A percentile compares a stretch with the other conserved stretches of the same genome.
Evolutionary conservation across 92 coral and sea anemone species (phyloP).

Genomic region (Micromussa lordhowensis): DNA sequence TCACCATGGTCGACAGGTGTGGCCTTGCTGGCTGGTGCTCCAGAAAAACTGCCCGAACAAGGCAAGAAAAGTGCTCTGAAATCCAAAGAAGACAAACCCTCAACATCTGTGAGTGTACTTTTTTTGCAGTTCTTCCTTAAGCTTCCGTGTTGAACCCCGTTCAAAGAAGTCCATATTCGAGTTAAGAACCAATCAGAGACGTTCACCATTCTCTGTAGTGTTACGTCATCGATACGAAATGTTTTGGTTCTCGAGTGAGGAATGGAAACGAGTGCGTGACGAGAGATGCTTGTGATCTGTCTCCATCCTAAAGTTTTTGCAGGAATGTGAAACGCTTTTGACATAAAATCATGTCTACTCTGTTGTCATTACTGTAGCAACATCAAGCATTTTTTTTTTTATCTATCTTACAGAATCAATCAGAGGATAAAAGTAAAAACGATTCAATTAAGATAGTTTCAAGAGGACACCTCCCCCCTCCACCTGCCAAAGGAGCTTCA

Average conservation of each 20-base stretch:
- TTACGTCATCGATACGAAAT: neutral
- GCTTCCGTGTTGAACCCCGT: neutral
- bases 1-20: slow-evolving; percentile 72
- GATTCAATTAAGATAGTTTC: slow-evolving; percentile 83
- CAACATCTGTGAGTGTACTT: slow-evolving; percentile 46
- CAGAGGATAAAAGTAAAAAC: slow-evolving; percentile 65
- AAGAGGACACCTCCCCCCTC: slow-evolving; percentile 65
- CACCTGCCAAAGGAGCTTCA: slow-evolving; percentile 81
- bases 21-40: slow-evolving; percentile 90
- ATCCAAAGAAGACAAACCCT: slow-evolving; percentile 71
- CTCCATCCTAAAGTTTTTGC: neutral
- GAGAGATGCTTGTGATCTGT: neutral
- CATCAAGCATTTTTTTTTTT: neutral
- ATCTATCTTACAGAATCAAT: slow-evolving; percentile 32
- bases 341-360: neutral
- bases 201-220: neutral
- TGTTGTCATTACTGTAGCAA: neutral
- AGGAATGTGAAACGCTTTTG: neutral
- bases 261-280: neutral
- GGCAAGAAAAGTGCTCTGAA: slow-evolving; percentile 61
- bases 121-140: neutral
- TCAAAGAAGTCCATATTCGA: neutral
- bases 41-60: slow-evolving; percentile 75
- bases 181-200: neutral
- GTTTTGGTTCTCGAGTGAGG: neutral